phyloP scores from a whole-genome alignment of 2,797 vertebrate genomes.

The Smutsia temminckii region DNA sequence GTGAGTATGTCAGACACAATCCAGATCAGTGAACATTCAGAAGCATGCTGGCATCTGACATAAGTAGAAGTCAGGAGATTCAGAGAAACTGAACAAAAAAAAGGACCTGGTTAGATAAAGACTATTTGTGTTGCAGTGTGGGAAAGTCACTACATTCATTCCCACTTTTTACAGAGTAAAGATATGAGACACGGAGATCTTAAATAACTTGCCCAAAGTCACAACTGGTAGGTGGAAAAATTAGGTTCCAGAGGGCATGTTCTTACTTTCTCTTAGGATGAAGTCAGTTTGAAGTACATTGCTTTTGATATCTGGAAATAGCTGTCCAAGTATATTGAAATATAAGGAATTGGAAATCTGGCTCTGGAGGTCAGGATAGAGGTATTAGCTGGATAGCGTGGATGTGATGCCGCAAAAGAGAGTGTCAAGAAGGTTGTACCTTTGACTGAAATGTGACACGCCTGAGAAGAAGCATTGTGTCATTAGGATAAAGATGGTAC shows the following conservation, averaged over 20 bases:
- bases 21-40: neutral
- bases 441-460: neutral
- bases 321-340: neutral
- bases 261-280: neutral
- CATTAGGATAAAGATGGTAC: neutral
- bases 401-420: neutral
- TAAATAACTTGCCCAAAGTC: neutral
- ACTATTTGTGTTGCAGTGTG: neutral
- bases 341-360: neutral
- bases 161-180: neutral
- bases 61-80: neutral
- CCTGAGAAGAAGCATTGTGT: fast-evolving
- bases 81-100: neutral
- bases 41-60: neutral
- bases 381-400: neutral
- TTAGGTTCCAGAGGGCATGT: neutral
- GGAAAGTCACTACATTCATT: neutral
- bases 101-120: neutral
- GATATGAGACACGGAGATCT: neutral
- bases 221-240: neutral
- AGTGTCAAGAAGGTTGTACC: neutral
- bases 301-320: neutral
- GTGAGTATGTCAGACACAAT: neutral
- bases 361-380: neutral
- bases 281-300: neutral